Base-by-base conservation (phyloP, 2,797 vertebrate species). In the Morus bassanus region DNA sequence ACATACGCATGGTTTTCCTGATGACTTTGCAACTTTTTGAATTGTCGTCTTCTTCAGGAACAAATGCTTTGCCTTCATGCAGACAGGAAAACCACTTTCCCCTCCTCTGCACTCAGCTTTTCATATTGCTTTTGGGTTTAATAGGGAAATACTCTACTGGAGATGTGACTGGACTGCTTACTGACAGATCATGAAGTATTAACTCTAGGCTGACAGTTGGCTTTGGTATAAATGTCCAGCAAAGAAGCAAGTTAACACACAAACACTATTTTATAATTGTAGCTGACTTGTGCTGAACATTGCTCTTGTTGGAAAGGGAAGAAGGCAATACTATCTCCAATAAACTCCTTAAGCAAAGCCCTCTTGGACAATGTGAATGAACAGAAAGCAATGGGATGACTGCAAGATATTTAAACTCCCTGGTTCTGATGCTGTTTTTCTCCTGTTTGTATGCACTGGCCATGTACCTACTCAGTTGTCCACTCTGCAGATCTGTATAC, bases 11-110 rank as follows among this genome's bases (percentile, higher is more conserved):
- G 14, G 11, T 83, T 77, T 89, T 95, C 53, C 54, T 28, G 30
- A 79, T 93, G 80, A 89, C 78, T 94, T 88, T 81, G 89, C 72
- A 94, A 75, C 28, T 88, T 88, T 93, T 83, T 37, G 46, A 91
- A 92, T 64, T 68, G 54, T 46, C 9, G n/a, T 53, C 15, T 90
- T 83, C 64, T 45, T 74, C 46, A 78, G 83, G 33, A 92, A 59
- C 16, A 72, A 82, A 48, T 80, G 8, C 27, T 76, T 83, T 65
- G 50, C 12, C 18, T 85, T 84, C 70, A 91, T 83, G 79, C 69
- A 77, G 70, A 41, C 11, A 63, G 39, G n/a, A 86, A 75, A 79
- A 63, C 23, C 4, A 37, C 17, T 59, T 86, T 37, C 5, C 4
- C 2, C 7, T 7, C 12, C 18, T 45, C 41, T 41, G 31, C 11